These are phyloP conservation scores for Acleris laterana DNA, from an alignment of 2,888 invertebrate genomes.

Conservation along the genomic window DNA sequence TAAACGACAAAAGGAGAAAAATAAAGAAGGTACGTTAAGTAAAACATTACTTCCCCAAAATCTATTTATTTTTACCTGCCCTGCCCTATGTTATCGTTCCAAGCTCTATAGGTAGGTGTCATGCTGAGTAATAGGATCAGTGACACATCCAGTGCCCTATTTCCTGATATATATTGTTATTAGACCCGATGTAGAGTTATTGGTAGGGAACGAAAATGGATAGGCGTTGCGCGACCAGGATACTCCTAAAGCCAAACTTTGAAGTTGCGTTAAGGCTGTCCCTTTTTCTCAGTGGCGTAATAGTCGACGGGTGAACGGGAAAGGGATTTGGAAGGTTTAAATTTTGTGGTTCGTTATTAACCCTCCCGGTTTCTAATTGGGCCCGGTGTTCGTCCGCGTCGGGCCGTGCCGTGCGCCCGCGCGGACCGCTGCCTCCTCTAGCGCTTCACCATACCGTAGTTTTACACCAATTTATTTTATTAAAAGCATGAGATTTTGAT, in stretches of 20 bases:
- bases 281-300: no score
- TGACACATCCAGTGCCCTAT: no score
- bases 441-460: conserved; percentile 6
- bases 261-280: no score
- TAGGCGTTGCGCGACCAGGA: conserved; percentile 49
- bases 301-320: no score
- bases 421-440: conserved; percentile 33
- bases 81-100: conserved; percentile 8
- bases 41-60: no score
- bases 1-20: no score
- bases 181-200: no score
- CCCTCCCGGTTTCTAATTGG: conserved; percentile 67
- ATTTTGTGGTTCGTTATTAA: no score
- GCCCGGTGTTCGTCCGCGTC: conserved; percentile 66
- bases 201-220: no score
- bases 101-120: conserved; percentile 28
- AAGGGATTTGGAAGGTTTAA: no score
- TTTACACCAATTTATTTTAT: conserved; percentile 6
- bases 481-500: conserved; percentile 4
- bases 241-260: conserved; percentile 23
- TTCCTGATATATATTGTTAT: no score
- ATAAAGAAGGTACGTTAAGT: no score
- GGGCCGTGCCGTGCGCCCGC: conserved; percentile 51
- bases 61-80: not conserved
- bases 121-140: conserved; percentile 42